Evolutionary conservation across 1,140 invertebrate genomes (phyloP), one percentile per base, ranked within the genome.

Genomic region (Tetragnatha versicolor): DNA sequence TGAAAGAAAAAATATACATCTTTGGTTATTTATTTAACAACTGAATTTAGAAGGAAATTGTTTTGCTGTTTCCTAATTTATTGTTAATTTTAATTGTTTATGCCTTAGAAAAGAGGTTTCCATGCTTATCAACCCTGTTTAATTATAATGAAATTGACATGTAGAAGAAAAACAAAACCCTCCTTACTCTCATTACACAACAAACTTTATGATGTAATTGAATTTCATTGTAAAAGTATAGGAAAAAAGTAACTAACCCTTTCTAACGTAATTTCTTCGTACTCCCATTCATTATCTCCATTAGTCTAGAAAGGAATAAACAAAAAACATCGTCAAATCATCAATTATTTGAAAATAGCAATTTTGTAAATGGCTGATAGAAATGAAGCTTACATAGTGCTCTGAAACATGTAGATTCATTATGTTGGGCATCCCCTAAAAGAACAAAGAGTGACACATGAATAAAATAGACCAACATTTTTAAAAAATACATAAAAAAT

Each of bases 231-330:
- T n/a, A n/a, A n/a, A n/a, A n/a, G n/a, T n/a, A 20, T 76, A 65
- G 47, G 53, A 76, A 51, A 35, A 31, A n/a, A 45, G n/a, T 22
- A 20, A 76, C 55, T 45, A n/a, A 76, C 77, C 51, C 82, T 58
- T 61, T 95, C 93, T 84, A 97, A 86, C 79, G 90, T 89, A 81
- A 97, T 94, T 82, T 95, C 93, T 85, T 95, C 91, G 86, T 93
- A 93, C 82, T 93, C 89, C 91, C 92, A 96, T 84, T 93, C 92
- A 83, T 92, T 92, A 80, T 91, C 91, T 83, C 91, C 91, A 81
- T 83, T 80, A 45, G 49, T 79, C 78, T 79, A 22, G 5, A 79
- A 47, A 17, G n/a, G 3, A 27, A 53, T 25, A 45, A n/a, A 61
- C 7, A 27, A 49, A 73, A 60, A 20, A 22, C 5, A 3, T 39